Evolutionary conservation across 2,113 vertebrate genomes (phyloP).

Genomic region (Poicephalus meyeri): DNA sequence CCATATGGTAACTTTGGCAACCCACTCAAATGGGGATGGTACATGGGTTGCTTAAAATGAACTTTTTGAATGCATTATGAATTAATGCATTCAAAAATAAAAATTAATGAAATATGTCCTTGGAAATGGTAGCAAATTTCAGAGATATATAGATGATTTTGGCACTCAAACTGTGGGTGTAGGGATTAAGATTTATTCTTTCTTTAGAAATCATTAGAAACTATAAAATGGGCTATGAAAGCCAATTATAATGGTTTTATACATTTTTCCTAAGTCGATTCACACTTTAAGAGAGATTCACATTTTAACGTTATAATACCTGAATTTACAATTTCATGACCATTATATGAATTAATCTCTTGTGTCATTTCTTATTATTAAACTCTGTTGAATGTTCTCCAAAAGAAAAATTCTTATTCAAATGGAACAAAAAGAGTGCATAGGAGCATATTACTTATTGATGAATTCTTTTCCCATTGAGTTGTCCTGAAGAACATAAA

Average conservation of each 20-base stretch:
- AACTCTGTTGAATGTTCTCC: background rate
- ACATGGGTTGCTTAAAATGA: background rate
- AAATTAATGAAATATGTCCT: background rate
- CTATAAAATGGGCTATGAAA: background rate
- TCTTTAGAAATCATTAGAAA: background rate
- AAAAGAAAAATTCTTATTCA: background rate
- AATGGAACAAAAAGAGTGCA: background rate
- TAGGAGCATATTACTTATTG: background rate
- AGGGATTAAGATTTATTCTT: background rate
- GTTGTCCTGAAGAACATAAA: background rate
- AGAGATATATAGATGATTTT: background rate
- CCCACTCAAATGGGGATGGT: rapidly evolving
- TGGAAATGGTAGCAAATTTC: background rate
- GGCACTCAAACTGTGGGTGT: background rate
- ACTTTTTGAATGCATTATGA: background rate
- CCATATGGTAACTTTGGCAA: background rate
- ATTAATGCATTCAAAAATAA: background rate
- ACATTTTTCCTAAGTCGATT: background rate
- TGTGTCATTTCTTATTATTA: background rate
- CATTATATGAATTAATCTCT: background rate
- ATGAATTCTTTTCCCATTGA: background rate
- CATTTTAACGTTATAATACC: background rate
- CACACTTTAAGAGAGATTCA: background rate
- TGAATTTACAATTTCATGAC: background rate
- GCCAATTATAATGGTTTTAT: background rate